Evolutionary conservation across 2,113 vertebrate genomes (phyloP).

Genomic region (Puffinus mauretanicus): DNA sequence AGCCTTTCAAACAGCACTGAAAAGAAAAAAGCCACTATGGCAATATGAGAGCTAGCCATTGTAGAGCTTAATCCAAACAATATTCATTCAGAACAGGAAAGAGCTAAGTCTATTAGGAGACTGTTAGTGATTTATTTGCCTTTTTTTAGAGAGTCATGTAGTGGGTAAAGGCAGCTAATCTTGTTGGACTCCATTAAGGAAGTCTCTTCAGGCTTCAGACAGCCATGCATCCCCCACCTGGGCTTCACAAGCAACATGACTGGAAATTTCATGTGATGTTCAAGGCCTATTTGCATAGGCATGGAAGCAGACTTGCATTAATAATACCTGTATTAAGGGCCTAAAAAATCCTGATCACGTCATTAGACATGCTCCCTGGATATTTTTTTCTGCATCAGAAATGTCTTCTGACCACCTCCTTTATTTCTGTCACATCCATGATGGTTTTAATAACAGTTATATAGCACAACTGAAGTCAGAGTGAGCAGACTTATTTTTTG

Average conservation of each 20-base stretch:
- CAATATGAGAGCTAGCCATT: neutral
- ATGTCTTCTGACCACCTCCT: neutral
- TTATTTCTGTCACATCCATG: neutral
- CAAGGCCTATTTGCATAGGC: conserved; percentile 19
- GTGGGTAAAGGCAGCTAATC: conserved; percentile 49
- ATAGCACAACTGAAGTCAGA: neutral
- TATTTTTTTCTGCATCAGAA: neutral
- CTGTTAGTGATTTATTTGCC: conserved; percentile 52
- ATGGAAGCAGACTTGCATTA: conserved; percentile 31
- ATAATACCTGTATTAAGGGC: neutral
- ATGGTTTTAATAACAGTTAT: neutral
- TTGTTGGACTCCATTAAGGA: conserved; percentile 55
- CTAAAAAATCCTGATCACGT: neutral
- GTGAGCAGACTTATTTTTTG: neutral
- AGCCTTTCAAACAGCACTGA: neutral
- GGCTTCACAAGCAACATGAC: neutral
- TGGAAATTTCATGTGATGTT: conserved; percentile 25
- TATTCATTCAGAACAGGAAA: conserved; percentile 49
- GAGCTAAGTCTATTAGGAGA: conserved; percentile 50
- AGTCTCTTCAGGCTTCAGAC: conserved; percentile 39
- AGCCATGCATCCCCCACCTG: neutral
- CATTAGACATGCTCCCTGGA: neutral
- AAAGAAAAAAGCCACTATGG: neutral
- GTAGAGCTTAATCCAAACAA: conserved; percentile 13
- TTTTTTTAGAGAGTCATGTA: conserved; percentile 36